Evolutionary conservation across 2,888 invertebrate species (phyloP).

Genomic region (Cerceris ruficornis): DNA sequence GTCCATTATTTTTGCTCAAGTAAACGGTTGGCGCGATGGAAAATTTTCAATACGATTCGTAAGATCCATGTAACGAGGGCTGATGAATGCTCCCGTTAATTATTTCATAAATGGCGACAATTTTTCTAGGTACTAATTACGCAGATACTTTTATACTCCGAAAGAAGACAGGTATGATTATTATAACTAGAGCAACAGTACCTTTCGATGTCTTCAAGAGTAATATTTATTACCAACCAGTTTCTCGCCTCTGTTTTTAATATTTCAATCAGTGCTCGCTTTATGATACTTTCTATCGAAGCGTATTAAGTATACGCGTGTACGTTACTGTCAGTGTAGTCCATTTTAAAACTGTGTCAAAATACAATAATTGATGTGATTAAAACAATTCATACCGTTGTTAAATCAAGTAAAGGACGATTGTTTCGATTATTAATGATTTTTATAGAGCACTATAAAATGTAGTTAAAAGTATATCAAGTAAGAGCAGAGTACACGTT

Average conservation of each 20-base stretch:
- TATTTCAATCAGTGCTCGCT: constrained; percentile 48
- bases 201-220: constrained; percentile 34
- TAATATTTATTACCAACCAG: constrained; percentile 66
- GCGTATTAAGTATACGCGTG: constrained; percentile 40
- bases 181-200: constrained; percentile 51
- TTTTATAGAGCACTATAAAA: background rate
- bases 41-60: constrained; percentile 36
- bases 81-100: constrained; percentile 32
- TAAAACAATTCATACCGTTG: background rate
- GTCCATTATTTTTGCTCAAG: constrained; percentile 59
- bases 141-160: constrained; percentile 56
- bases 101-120: constrained; percentile 34
- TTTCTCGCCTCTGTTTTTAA: constrained; percentile 46
- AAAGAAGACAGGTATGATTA: constrained; percentile 42
- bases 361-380: background rate
- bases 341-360: constrained; percentile 9
- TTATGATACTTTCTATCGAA: constrained; percentile 40
- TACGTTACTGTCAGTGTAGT: constrained; percentile 53
- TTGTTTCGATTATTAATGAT: background rate
- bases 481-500: background rate
- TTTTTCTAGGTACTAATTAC: constrained; percentile 56
- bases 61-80: constrained; percentile 34
- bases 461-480: constrained; percentile 1
- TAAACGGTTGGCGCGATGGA: constrained; percentile 50
- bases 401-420: background rate